Base-by-base conservation (phyloP, 2,797 vertebrate genomes). In the Coluber constrictor region DNA sequence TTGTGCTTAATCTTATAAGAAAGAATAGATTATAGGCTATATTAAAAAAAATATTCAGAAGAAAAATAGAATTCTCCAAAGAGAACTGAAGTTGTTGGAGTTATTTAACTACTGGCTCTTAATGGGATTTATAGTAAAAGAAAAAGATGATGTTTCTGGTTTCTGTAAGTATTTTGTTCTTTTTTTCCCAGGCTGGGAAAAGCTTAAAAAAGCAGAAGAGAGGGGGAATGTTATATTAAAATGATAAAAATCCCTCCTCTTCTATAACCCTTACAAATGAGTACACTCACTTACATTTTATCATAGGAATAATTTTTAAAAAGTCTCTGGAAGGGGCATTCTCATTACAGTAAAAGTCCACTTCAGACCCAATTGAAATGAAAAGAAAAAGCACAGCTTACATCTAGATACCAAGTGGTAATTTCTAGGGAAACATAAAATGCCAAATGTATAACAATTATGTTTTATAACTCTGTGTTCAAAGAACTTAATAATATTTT, bases 351-450 rank as follows among this genome's bases (percentile, higher is more conserved):
- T 91, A 90, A 95, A 97, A 95, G 96, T 96, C 97, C 97, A 97
- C 97, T 98, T 97, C 96, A 97, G 96, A 96, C 94, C 95, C 96
- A 96, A 97, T 94, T 96, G 96, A 97, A 97, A 96, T 95, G 94
- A 96, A 96, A 96, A 97, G 96, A 94, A 95, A 96, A 94, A 94
- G 91, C 93, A 92, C 5, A 96, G 95, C 97, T 95, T 95, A 97
- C 95, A 93, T 95, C 93, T 91, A 96, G 97, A 96, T 95, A 97
- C 95, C 97, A 97, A 97, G 95, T 92, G 95, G 94, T 92, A 96
- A 97, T 97, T 98, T 97, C 96, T 83, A 97, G 96, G 95, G 96
- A 97, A 90, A 92, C 93, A 97, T 97, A 97, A 98, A 97, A 97
- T 95, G 95, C 96, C 96, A 97, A 97, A 96, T 93, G 95, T 95